phyloP scores from a whole-genome alignment of 92 coral and sea anemone genomes.

The Isaurus tuberculatus region DNA sequence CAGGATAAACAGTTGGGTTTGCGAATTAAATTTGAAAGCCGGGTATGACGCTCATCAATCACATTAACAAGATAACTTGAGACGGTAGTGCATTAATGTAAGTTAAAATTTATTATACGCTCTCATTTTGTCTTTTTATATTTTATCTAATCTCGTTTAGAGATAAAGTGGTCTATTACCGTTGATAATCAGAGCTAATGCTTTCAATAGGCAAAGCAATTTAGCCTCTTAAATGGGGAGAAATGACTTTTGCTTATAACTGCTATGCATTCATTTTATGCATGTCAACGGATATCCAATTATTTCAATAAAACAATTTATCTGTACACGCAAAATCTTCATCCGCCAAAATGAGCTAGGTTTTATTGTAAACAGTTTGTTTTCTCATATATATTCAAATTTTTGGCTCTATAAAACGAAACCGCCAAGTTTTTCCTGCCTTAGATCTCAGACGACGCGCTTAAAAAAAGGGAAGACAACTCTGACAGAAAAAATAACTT shows the following conservation, averaged over 20 bases:
- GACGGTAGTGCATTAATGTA: background rate
- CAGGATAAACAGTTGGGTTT: slow-evolving; percentile 15
- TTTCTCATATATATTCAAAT: slow-evolving; percentile 26
- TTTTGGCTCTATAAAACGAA: slow-evolving; percentile 9
- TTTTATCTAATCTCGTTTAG: slow-evolving; percentile 8
- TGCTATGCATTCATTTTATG: slow-evolving; percentile 26
- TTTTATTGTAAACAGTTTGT: slow-evolving; percentile 37
- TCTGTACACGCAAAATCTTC: slow-evolving; percentile 25
- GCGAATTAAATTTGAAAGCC: background rate
- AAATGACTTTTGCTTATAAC: slow-evolving; percentile 29
- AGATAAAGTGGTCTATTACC: slow-evolving; percentile 22
- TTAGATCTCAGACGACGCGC: background rate
- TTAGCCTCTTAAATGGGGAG: background rate
- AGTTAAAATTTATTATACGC: background rate
- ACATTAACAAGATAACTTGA: background rate
- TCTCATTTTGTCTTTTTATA: background rate
- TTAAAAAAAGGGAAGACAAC: background rate
- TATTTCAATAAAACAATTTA: slow-evolving; percentile 21
- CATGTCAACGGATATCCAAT: slow-evolving; percentile 43
- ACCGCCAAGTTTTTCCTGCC: background rate
- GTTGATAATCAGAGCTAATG: slow-evolving; percentile 8
- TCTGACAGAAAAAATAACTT: background rate
- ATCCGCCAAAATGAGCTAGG: slow-evolving; percentile 47
- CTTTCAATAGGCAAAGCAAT: slow-evolving; percentile 15
- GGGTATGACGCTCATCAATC: slow-evolving; percentile 3